Percentiles rank a stretch among this genome's conserved stretches.
Evolutionary conservation across 2,888 invertebrate genomes (phyloP).

Genomic region (Melinaea marsaeus): DNA sequence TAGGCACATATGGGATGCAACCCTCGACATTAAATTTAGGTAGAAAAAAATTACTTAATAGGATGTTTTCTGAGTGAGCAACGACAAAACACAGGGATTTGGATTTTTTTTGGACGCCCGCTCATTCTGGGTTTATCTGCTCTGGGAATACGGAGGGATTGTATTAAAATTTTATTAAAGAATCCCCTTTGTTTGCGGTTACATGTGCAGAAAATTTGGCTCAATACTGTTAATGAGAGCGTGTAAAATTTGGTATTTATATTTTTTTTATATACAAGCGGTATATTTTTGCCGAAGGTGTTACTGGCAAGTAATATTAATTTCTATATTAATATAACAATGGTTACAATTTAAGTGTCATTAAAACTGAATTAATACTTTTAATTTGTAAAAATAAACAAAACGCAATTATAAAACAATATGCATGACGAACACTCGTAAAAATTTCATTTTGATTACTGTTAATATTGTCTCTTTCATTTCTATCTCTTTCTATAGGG

Average conservation of each 20-base stretch:
- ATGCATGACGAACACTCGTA: neutral
- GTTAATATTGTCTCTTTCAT: conserved; percentile 11
- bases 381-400: no score
- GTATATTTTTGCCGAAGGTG: no score
- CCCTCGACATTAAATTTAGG: conserved; percentile 71
- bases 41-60: conserved; percentile 73
- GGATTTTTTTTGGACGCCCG: conserved; percentile 40
- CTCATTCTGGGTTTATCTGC: conserved; percentile 35
- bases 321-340: no score
- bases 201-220: conserved; percentile 22
- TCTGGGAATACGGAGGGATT: conserved; percentile 35
- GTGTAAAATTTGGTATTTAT: neutral
- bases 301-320: no score
- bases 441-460: conserved; percentile 11
- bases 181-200: conserved; percentile 22
- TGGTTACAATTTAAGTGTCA: no score
- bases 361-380: no score
- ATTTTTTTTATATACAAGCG: neutral
- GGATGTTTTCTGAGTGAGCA: conserved; percentile 72
- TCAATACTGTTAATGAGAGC: neutral
- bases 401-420: no score
- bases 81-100: conserved; percentile 47
- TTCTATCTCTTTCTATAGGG: conserved; percentile 16
- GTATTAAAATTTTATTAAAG: conserved; percentile 34
- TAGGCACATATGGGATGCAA: conserved; percentile 68